phyloP scores from a whole-genome alignment of 2,888 invertebrate genomes.

The Campoplex nolae region DNA sequence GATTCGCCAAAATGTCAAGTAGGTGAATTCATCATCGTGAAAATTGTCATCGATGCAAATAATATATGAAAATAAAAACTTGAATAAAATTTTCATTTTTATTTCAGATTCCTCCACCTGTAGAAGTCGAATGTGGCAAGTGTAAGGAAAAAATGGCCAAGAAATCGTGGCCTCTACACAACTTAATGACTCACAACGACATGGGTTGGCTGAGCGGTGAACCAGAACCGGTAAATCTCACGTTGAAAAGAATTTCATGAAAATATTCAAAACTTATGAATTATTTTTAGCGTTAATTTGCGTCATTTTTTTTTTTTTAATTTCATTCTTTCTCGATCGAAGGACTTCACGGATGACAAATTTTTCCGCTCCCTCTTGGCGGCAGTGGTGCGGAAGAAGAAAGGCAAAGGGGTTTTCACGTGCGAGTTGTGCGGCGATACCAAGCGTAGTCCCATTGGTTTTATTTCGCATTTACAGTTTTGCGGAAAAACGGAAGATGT shows the following conservation, averaged over 20 bases:
- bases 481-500: slow-evolving; percentile 88
- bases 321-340: slow-evolving; percentile 71
- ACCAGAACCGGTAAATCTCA: slow-evolving; percentile 85
- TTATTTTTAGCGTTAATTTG: not conserved
- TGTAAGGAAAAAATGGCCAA: slow-evolving; percentile 84
- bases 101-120: not conserved
- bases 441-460: slow-evolving; percentile 86
- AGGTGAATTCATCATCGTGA: slow-evolving; percentile 3
- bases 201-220: slow-evolving; percentile 87
- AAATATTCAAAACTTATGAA: not conserved
- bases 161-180: slow-evolving; percentile 85
- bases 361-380: slow-evolving; percentile 85
- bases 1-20: slow-evolving; percentile 49
- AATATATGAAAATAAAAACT: too few relatives aligned
- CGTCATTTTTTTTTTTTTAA: slow-evolving; percentile 11
- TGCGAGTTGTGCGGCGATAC: slow-evolving; percentile 86
- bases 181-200: slow-evolving; percentile 86
- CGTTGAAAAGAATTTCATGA: not conserved
- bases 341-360: slow-evolving; percentile 86
- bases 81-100: too few relatives aligned
- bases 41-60: not conserved
- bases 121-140: slow-evolving; percentile 83
- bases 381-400: slow-evolving; percentile 82
- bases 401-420: slow-evolving; percentile 83
- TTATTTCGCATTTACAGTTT: slow-evolving; percentile 87